A percentile compares a stretch with the other conserved stretches of the same genome.
These are phyloP conservation scores for Arvicanthis niloticus DNA, from an alignment of 2,113 vertebrate genomes.

Conservation along the genomic window DNA sequence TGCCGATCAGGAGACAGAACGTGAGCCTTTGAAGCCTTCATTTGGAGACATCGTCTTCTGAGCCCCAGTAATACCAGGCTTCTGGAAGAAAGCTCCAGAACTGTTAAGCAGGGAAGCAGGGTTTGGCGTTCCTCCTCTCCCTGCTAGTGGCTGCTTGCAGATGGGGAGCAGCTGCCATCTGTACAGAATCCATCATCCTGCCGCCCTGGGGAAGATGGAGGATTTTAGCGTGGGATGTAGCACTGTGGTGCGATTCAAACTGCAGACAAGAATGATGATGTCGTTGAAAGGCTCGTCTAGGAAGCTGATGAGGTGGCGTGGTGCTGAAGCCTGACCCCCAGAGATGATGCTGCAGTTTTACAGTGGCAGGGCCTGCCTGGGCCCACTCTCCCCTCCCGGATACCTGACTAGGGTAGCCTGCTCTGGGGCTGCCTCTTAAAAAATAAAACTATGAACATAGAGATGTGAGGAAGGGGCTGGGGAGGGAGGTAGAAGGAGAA, in stretches of 20 bases:
- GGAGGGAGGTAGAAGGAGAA: background rate
- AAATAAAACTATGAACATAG: background rate
- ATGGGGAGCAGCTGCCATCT: slow-evolving; percentile 31
- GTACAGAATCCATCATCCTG: slow-evolving; percentile 41
- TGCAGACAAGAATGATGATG: background rate
- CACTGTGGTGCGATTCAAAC: slow-evolving; percentile 42
- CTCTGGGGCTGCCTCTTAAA: accelerated
- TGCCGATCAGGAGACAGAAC: background rate
- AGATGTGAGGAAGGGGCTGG: background rate
- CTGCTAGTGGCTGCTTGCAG: slow-evolving; percentile 24
- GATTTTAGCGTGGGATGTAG: slow-evolving; percentile 46
- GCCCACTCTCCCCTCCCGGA: background rate
- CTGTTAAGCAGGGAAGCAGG: background rate
- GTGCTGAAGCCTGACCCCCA: background rate
- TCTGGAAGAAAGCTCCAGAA: background rate
- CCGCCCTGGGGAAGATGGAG: background rate
- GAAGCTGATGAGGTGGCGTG: background rate
- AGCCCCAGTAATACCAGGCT: background rate
- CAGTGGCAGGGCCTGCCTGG: accelerated
- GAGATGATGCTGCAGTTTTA: background rate
- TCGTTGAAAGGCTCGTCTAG: slow-evolving; percentile 17
- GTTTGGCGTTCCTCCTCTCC: slow-evolving; percentile 16
- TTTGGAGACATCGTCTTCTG: background rate
- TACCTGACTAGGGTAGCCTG: background rate
- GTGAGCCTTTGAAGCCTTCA: background rate